Evolutionary conservation across 1,140 invertebrate species (phyloP).

Genomic region (Zeugodacus cucurbitae): DNA sequence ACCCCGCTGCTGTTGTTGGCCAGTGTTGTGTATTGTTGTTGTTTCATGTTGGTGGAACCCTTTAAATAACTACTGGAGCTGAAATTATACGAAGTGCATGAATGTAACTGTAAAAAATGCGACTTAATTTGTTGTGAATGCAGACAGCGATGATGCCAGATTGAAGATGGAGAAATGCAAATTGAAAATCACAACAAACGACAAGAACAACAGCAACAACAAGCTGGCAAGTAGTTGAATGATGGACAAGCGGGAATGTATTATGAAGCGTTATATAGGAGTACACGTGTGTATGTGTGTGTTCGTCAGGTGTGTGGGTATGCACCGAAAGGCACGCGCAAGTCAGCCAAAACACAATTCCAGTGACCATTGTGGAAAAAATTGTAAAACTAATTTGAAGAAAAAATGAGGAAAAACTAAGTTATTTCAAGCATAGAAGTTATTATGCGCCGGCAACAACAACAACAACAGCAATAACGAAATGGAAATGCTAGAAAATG

Average conservation of each 20-base stretch:
- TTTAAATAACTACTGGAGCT: constrained; percentile 4
- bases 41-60: not conserved
- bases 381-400: not conserved
- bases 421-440: not conserved
- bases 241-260: not conserved
- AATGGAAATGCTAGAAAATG: not conserved
- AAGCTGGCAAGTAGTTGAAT: not conserved
- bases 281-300: not conserved
- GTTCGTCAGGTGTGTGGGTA: not conserved
- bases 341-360: not conserved
- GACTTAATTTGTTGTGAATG: constrained; percentile 28
- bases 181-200: not conserved
- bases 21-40: too few species aligned
- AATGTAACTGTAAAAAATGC: constrained; percentile 30
- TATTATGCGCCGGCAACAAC: not conserved
- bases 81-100: constrained; percentile 12
- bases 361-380: not conserved
- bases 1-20: too few species aligned
- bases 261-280: too few species aligned
- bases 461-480: not conserved
- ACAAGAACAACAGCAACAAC: not conserved
- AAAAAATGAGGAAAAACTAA: not conserved
- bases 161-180: constrained; percentile 17
- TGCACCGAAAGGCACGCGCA: not conserved
- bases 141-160: not conserved